Evolutionary conservation across 2,888 invertebrate genomes (phyloP), one percentile per base, ranked within the genome.

Genomic region (Campoletis raptor): DNA sequence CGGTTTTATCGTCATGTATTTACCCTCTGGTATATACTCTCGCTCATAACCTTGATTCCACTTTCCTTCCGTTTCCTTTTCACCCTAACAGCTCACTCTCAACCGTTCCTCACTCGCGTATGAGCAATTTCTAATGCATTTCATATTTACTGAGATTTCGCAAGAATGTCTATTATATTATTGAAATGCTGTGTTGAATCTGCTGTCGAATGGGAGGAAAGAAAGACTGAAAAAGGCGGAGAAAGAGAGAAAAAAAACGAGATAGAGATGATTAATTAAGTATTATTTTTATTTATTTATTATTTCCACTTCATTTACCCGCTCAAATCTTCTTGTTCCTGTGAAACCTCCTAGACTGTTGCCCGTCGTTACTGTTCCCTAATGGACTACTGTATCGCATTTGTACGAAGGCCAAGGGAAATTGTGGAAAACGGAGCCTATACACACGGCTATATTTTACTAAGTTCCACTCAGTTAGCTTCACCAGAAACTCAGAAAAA

Each of bases 1-100:
- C 74, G 69, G 21, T 79, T 67, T 77, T 72, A 86, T 83, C 73
- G 86, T 83, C 83, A 67, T 61, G 61, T 15, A 61, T 61, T 61
- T 15, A 61, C 30, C 30, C 30, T 5, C 6, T n/a, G n/a, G n/a
- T n/a, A n/a, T n/a, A n/a, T n/a, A 61, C 30, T 61, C 30, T 61
- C 15, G 15, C 30, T 61, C 30, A n/a, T n/a, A 15, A 30, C 57
- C 42, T 79, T 76, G 76, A 79, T 52, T 52, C 82, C 24, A 36
- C 37, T 78, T 82, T 67, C 78, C 36, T 76, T 83, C 54, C 40
- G 42, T n/a, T 18, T 52, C 45, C 45, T 64, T 48, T 70, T 30
- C 18, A 45, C 24, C 30, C 7, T n/a, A 36, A 42, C 36, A 15
- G 45, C 57, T n/a, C 37, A n/a, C 36, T 80, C 40, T 66, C 80